Evolutionary conservation across 2,113 vertebrate genomes (phyloP).

Genomic region (Sphyrna mokarran): DNA sequence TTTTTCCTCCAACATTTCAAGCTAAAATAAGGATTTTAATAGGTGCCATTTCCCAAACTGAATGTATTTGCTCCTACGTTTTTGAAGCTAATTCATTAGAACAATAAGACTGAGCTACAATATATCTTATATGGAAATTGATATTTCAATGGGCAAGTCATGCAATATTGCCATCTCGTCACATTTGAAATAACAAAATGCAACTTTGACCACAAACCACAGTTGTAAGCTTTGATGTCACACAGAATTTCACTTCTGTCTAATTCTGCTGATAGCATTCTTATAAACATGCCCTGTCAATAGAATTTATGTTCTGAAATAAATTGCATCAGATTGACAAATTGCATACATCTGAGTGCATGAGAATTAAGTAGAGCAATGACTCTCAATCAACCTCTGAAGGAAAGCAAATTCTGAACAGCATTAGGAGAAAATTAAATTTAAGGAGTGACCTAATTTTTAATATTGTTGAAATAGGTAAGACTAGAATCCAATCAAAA

Average conservation of each 20-base stretch:
- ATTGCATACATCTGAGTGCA: neutral
- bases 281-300: neutral
- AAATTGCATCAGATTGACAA: neutral
- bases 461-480: neutral
- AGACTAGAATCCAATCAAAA: neutral
- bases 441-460: neutral
- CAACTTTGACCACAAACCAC: constrained; percentile 17
- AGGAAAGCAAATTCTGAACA: neutral
- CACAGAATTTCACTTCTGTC: neutral
- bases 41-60: neutral
- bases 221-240: neutral
- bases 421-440: neutral
- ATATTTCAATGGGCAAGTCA: neutral
- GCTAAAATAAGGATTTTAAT: neutral
- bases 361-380: neutral
- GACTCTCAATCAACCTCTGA: neutral
- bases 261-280: neutral
- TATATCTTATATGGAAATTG: neutral
- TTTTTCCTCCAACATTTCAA: neutral
- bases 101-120: neutral
- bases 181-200: neutral
- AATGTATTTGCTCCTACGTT: neutral
- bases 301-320: neutral
- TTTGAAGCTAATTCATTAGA: neutral
- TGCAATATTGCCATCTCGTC: neutral